A percentile compares a stretch with the other conserved stretches of the same genome.
Evolutionary conservation across 2,797 vertebrate genomes (phyloP).

Genomic region (Lithobates sylvaticus): DNA sequence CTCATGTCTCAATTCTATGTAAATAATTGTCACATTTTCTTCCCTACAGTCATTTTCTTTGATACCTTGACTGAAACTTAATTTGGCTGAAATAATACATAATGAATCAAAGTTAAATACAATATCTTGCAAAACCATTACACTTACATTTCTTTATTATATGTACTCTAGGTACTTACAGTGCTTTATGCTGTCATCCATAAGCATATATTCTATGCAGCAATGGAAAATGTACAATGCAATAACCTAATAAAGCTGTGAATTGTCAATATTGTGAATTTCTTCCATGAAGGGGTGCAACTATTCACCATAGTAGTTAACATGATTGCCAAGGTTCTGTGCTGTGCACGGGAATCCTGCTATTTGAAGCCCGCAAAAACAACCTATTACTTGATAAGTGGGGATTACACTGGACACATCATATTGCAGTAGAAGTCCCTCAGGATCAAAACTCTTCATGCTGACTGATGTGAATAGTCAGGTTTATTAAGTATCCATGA

Average conservation of each 20-base stretch:
- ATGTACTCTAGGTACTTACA: not conserved
- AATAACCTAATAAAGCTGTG: not conserved
- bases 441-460: too few relatives aligned
- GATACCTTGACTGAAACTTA: slow-evolving; percentile 39
- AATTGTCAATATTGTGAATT: not conserved
- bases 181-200: not conserved
- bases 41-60: slow-evolving; percentile 22
- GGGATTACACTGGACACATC: too few relatives aligned
- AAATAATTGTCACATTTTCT: slow-evolving; percentile 48
- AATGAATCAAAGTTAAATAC: slow-evolving; percentile 39
- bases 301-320: not conserved
- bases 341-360: not conserved
- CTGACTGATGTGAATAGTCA: too few relatives aligned
- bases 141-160: slow-evolving; percentile 1
- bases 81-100: slow-evolving; percentile 38
- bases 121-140: slow-evolving; percentile 27
- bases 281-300: not conserved
- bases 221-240: too few relatives aligned
- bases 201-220: not conserved
- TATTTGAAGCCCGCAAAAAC: too few relatives aligned
- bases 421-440: not conserved
- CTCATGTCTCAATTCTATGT: slow-evolving; percentile 38
- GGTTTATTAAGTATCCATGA: too few relatives aligned
- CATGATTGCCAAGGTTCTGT: not conserved
- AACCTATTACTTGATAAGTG: not conserved